phyloP scores from a whole-genome alignment of 2,113 vertebrate species.

The Mirounga angustirostris region DNA sequence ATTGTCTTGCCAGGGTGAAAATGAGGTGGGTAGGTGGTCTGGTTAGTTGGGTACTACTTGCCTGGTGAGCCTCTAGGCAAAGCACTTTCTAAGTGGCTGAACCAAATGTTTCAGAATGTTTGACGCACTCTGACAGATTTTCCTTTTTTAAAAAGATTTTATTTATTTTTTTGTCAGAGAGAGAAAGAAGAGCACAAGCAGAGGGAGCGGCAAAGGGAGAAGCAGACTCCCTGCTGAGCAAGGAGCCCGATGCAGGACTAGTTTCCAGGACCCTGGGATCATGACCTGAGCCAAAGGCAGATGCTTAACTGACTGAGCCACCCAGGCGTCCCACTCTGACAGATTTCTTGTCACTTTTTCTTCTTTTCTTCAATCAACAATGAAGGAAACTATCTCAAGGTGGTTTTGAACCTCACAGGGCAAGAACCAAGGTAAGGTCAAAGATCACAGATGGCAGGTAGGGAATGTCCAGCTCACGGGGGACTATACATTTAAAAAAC shows the following conservation, averaged over 20 bases:
- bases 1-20: not conserved
- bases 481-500: not conserved
- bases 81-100: not conserved
- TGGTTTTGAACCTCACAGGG: not conserved
- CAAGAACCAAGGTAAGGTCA: conserved; percentile 5
- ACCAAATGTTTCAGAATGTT: not conserved
- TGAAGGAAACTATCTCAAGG: not conserved
- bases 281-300: not conserved
- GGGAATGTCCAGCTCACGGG: not conserved
- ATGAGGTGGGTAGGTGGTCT: not conserved
- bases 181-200: not conserved
- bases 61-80: not conserved
- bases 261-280: not conserved
- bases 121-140: not conserved
- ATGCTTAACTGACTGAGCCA: not conserved
- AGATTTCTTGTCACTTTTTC: not conserved
- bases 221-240: not conserved
- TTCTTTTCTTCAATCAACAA: not conserved
- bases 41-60: not conserved
- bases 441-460: not conserved
- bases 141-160: not conserved
- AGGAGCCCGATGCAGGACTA: too few relatives aligned
- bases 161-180: too few relatives aligned
- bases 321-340: not conserved
- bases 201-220: not conserved